These are phyloP conservation scores for Ectemnius continuus DNA, from an alignment of 2,888 invertebrate species.

Conservation along the genomic window DNA sequence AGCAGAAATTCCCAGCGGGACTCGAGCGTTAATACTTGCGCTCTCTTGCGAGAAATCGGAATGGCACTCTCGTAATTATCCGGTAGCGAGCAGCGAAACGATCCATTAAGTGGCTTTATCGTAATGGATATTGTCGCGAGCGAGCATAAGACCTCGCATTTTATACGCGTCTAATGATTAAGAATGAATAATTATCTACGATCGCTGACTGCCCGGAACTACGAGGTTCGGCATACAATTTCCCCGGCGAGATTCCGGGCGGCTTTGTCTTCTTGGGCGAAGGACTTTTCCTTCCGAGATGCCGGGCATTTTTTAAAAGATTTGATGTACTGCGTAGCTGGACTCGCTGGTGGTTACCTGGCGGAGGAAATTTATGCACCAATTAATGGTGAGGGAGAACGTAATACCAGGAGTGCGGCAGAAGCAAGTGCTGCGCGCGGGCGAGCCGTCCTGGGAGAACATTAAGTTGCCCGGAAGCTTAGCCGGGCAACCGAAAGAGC, in stretches of 20 bases:
- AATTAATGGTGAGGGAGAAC: slow-evolving; percentile 38
- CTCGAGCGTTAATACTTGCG: background rate
- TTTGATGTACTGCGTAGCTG: slow-evolving; percentile 18
- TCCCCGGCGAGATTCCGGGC: no score
- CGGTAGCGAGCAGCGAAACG: background rate
- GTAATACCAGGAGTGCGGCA: slow-evolving; percentile 43
- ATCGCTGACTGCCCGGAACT: no score
- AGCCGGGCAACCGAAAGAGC: slow-evolving; percentile 26
- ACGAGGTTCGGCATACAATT: no score
- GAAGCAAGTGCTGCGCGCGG: slow-evolving; percentile 28
- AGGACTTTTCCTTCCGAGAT: no score
- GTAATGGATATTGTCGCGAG: slow-evolving; percentile 14
- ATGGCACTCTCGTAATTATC: slow-evolving; percentile 1
- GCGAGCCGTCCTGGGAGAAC: slow-evolving; percentile 19
- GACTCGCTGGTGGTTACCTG: slow-evolving; percentile 26
- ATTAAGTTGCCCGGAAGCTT: slow-evolving; percentile 42
- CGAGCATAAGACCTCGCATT: slow-evolving; percentile 15
- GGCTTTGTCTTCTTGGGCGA: no score
- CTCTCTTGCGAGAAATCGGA: no score
- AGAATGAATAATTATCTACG: no score
- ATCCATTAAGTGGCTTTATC: slow-evolving; percentile 4
- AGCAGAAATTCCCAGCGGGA: background rate
- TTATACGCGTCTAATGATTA: background rate
- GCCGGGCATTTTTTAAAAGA: no score
- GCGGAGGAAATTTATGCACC: slow-evolving; percentile 45